Evolutionary conservation across 2,113 vertebrate genomes (phyloP).

Genomic region (Okapia johnstoni): DNA sequence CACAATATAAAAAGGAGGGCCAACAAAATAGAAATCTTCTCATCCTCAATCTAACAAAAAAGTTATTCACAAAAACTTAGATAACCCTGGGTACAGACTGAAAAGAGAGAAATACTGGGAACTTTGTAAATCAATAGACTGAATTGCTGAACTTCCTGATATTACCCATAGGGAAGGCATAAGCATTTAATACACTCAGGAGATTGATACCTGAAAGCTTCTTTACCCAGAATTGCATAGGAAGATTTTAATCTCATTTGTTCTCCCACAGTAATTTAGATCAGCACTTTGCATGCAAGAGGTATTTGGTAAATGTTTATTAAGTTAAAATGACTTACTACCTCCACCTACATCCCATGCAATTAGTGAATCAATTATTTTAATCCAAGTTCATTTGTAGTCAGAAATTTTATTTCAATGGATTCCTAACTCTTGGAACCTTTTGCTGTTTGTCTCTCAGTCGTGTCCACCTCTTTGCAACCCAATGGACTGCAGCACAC

Average conservation of each 20-base stretch:
- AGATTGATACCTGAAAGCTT: neutral
- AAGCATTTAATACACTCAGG: too few relatives aligned
- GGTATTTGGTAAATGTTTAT: neutral
- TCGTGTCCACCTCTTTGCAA: too few relatives aligned
- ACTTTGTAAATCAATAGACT: neutral
- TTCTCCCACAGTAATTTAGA: neutral
- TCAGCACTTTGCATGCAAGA: neutral
- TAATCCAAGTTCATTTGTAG: neutral
- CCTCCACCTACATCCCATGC: neutral
- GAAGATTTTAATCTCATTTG: neutral
- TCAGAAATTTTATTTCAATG: neutral
- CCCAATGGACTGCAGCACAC: too few relatives aligned
- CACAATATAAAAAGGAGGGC: neutral
- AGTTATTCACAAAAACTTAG: neutral
- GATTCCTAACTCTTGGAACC: neutral
- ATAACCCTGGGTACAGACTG: neutral
- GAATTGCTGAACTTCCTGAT: neutral
- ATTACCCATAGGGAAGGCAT: neutral
- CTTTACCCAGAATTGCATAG: neutral
- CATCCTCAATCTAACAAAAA: neutral
- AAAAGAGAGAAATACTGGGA: neutral
- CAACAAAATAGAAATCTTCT: neutral
- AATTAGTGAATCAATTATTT: neutral
- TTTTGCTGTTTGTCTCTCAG: too few relatives aligned
- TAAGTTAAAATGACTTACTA: neutral